Evolutionary conservation across 2,113 vertebrate species (phyloP).

Genomic region (Ctenomys sociabilis): DNA sequence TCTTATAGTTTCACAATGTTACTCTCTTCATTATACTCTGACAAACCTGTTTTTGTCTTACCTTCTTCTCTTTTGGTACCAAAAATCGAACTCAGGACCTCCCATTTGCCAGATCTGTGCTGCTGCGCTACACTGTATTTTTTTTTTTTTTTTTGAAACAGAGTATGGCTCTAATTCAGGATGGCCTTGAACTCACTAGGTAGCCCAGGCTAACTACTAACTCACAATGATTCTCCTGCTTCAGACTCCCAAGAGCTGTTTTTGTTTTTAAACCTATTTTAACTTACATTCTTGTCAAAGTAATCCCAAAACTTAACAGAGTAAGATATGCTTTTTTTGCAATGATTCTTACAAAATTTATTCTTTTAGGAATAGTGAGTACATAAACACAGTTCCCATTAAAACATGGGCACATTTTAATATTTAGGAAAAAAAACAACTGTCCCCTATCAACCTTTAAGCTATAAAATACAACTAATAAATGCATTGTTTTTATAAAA

Average conservation of each 20-base stretch:
- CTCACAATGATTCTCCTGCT: neutral
- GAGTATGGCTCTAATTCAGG: neutral
- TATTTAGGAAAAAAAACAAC: neutral
- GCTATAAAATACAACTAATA: constrained; percentile 11
- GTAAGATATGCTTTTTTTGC: neutral
- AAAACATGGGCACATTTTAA: constrained; percentile 22
- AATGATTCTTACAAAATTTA: constrained; percentile 31
- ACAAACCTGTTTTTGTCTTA: neutral
- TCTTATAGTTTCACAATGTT: neutral
- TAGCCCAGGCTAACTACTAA: neutral
- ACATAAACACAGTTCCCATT: neutral
- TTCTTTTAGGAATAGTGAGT: constrained; percentile 27
- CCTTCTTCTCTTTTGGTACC: too few species aligned
- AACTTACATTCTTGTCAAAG: constrained; percentile 37
- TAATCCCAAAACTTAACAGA: neutral
- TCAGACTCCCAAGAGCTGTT: neutral
- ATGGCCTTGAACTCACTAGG: neutral
- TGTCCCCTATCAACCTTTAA: neutral
- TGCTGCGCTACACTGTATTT: too few species aligned
- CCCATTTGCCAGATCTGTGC: too few species aligned
- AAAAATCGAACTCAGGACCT: too few species aligned
- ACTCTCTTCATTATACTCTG: constrained; percentile 6
- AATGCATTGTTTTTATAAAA: constrained; percentile 65
- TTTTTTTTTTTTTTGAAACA: neutral
- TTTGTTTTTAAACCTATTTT: neutral